Evolutionary conservation across 1,140 invertebrate species (phyloP), one percentile per base, ranked within the genome.

Genomic region (Aporrectodea caliginosa): DNA sequence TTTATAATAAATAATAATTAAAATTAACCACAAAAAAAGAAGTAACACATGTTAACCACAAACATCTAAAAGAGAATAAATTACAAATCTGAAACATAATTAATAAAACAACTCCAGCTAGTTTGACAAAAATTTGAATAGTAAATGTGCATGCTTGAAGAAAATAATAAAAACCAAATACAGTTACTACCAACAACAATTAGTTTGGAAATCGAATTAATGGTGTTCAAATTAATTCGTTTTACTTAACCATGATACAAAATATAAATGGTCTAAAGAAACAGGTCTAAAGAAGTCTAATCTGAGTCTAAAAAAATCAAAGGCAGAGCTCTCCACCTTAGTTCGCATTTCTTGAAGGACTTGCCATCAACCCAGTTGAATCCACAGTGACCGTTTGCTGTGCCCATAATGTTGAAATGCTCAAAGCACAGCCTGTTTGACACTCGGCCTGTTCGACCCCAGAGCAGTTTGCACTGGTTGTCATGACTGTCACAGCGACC

Each of bases 311-410:
- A 71, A 71, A 0, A 0, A 27, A 2, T 71, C 0, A 71, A 71
- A 16, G 1, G 22, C 27, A 35, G 30, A 69, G 70, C 6, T 31
- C 86, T 92, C 91, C 90, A 94, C 91, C 92, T 91, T 76, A 90
- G 86, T 2, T 90, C 86, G 87, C 97, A 99, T 80, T 90, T 91
- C 0, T 90, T 87, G 87, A 92, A 98, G 30, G 90, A 91, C 70
- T 79, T 75, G 33, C 93, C 89, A 72, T 92, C 92, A 0, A 92
- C 83, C 43, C 92, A 91, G 88, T 95, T 92, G 87, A 93, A 98
- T 1, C 97, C 97, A 89, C 97, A 99, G 88, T 99, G 98, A n/a
- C 97, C 97, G 85, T 93, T 92, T 34, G 92, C 91, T 43, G 90
- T 92, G 0, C 96, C 97, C 83, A 93, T 93, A 0, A 89, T 91